These are phyloP conservation scores for Drosophila fulvimacula DNA, from an alignment of 2,888 invertebrate species.

Conservation along the genomic window DNA sequence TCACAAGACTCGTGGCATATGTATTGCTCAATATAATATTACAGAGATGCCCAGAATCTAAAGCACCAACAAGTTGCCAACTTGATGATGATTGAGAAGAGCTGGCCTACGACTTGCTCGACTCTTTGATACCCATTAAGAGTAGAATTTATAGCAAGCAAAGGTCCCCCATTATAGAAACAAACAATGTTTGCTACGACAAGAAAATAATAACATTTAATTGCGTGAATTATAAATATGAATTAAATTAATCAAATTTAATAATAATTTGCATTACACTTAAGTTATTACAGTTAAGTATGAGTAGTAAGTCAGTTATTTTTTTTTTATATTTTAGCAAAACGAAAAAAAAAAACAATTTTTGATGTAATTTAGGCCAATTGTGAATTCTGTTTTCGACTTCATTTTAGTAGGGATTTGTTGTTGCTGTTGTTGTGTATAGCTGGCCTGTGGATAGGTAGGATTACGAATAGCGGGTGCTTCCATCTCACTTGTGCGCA, in stretches of 20 bases:
- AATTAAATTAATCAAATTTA: slow-evolving; percentile 80
- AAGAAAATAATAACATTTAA: slow-evolving; percentile 74
- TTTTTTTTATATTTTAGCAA: slow-evolving; percentile 60
- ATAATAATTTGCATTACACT: slow-evolving; percentile 78
- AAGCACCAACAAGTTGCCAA: neutral
- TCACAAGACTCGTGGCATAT: neutral
- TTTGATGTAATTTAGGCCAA: slow-evolving; percentile 40
- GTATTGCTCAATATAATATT: too few species aligned
- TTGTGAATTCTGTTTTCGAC: slow-evolving; percentile 21
- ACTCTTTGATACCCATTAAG: neutral
- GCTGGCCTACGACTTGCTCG: neutral
- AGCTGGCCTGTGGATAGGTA: slow-evolving; percentile 19
- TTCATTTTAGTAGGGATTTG: slow-evolving; percentile 30
- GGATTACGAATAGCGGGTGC: neutral
- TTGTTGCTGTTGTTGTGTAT: slow-evolving; percentile 19
- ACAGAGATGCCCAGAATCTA: too few species aligned
- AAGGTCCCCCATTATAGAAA: neutral
- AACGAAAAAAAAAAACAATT: slow-evolving; percentile 50
- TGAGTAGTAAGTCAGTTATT: slow-evolving; percentile 80
- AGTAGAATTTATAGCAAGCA: neutral
- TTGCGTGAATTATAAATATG: slow-evolving; percentile 78
- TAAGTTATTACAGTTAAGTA: slow-evolving; percentile 76
- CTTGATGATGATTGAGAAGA: neutral
- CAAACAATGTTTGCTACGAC: slow-evolving; percentile 50
- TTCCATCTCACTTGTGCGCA: slow-evolving; percentile 82